A percentile compares a stretch with the other conserved stretches of the same genome.
Conservation (phyloP, 2,113 vertebrate species). For the Otocyon megalotis region DNA sequence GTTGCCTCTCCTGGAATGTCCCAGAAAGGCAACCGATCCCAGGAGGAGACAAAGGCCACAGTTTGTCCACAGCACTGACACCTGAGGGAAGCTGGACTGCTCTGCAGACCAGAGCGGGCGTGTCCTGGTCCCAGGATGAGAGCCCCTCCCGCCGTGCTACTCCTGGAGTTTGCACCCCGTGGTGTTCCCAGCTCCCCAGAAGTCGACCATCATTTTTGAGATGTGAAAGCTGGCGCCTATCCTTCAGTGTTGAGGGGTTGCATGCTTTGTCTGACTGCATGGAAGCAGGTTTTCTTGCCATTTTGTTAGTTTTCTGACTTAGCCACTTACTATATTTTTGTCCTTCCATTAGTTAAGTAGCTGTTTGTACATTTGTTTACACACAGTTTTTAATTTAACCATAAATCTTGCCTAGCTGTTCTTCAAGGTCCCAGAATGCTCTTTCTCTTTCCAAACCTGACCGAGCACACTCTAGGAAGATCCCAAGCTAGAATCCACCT, state of each 20-base stretch:
- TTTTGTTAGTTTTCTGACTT: not conserved
- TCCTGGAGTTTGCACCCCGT: not conserved
- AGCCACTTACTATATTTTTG: not conserved
- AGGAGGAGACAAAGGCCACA: no score
- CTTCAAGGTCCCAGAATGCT: not conserved
- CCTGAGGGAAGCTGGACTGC: not conserved
- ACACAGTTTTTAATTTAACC: not conserved
- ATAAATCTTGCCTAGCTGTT: not conserved
- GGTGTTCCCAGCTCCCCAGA: not conserved
- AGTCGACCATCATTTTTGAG: not conserved
- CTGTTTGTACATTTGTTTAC: not conserved
- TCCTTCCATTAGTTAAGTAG: not conserved
- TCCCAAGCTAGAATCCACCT: rapidly evolving
- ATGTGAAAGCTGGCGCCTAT: not conserved
- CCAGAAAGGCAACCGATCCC: no score
- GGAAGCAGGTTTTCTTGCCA: not conserved
- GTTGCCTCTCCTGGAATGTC: not conserved
- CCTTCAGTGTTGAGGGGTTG: not conserved
- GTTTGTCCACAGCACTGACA: not conserved
- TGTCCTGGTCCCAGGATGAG: not conserved
- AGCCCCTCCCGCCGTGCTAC: no score
- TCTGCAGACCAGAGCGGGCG: not conserved
- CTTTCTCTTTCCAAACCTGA: not conserved
- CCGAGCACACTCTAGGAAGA: no score
- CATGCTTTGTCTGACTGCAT: not conserved